Evolutionary conservation across 2,888 invertebrate species (phyloP).

Genomic region (Blastobasis lacticolella): DNA sequence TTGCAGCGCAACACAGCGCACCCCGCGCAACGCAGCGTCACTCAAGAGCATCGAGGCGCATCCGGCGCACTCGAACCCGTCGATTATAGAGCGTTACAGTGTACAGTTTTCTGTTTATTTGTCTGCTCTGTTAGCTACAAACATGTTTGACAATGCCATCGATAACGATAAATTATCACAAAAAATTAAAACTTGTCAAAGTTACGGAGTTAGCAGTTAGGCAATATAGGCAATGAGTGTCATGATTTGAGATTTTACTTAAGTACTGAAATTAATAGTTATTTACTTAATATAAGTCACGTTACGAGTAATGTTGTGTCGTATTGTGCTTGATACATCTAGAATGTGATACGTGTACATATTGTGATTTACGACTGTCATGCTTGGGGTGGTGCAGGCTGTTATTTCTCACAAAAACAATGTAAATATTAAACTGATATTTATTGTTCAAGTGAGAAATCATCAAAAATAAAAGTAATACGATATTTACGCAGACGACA

Average conservation of each 20-base stretch:
- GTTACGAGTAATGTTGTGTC: constrained; percentile 7
- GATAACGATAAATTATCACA: too few species aligned
- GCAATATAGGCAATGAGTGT: neutral
- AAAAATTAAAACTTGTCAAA: neutral
- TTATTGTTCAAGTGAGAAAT: constrained; percentile 43
- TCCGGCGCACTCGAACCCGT: too few species aligned
- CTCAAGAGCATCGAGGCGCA: too few species aligned
- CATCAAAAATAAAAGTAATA: constrained; percentile 44
- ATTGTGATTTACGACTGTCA: constrained; percentile 42
- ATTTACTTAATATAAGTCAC: neutral
- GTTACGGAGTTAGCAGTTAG: neutral
- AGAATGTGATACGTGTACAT: constrained; percentile 36
- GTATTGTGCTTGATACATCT: constrained; percentile 26
- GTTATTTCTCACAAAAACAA: constrained; percentile 47
- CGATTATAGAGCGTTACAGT: too few species aligned
- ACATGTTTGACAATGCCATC: too few species aligned
- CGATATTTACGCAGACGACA: constrained; percentile 46
- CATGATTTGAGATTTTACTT: constrained; percentile 5
- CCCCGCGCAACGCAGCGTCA: too few species aligned
- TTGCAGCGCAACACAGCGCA: too few species aligned
- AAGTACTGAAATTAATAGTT: constrained; percentile 4
- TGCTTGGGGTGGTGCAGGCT: constrained; percentile 69
- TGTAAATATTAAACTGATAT: constrained; percentile 2
- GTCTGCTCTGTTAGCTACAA: too few species aligned
- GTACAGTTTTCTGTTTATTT: too few species aligned